Evolutionary conservation across 2,888 invertebrate species (phyloP).

Genomic region (Phragmatobia fuliginosa): DNA sequence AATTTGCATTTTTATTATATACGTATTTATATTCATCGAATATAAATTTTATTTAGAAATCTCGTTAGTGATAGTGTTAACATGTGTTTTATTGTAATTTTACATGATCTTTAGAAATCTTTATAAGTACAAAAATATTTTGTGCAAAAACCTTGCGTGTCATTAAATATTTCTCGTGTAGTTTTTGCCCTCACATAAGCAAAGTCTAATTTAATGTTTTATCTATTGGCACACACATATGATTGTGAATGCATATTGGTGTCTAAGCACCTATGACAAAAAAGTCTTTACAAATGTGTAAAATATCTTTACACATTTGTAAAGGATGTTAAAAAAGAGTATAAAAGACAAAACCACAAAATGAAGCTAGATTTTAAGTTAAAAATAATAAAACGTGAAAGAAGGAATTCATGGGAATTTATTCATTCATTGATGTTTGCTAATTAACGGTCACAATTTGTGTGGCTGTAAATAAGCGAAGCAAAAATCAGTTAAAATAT

Average conservation of each 20-base stretch:
- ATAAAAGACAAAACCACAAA: neutral
- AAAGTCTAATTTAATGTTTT: neutral
- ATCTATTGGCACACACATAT: neutral
- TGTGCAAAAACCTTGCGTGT: neutral
- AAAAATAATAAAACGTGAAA: neutral
- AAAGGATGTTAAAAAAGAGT: neutral
- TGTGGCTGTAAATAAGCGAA: too few species aligned
- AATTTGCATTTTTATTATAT: neutral
- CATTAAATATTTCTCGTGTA: neutral
- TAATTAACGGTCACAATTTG: too few species aligned
- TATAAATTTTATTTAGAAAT: neutral
- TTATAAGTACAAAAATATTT: constrained; percentile 31
- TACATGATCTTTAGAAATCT: constrained; percentile 56
- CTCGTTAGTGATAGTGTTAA: neutral
- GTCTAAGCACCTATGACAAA: neutral
- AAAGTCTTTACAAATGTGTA: too few species aligned
- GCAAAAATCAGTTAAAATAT: neutral
- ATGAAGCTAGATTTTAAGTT: neutral
- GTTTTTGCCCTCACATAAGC: neutral
- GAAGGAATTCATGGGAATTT: too few species aligned
- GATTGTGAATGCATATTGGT: neutral
- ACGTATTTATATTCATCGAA: neutral
- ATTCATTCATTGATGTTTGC: too few species aligned
- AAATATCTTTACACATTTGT: neutral
- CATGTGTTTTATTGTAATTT: constrained; percentile 35